Conservation (phyloP, 2,888 invertebrate species). For the Xiphydria camelus region DNA sequence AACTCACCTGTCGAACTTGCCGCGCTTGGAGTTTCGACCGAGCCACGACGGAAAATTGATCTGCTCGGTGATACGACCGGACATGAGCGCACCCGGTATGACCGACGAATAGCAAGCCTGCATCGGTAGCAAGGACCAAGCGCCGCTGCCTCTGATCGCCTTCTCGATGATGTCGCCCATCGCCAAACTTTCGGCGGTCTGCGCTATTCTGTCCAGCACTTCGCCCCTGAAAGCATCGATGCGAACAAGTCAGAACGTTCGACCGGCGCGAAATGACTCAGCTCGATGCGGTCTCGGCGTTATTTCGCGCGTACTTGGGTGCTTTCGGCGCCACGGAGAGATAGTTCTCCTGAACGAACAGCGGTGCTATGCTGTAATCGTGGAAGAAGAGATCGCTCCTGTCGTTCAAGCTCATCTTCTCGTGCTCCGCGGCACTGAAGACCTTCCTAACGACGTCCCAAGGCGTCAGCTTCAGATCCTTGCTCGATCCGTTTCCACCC, state of each 20-base stretch:
- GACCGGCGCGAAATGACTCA: too few species aligned
- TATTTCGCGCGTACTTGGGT: slow-evolving; percentile 66
- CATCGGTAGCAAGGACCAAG: slow-evolving; percentile 86
- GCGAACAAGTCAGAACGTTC: background rate
- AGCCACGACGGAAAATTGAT: slow-evolving; percentile 95
- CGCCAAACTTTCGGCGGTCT: slow-evolving; percentile 84
- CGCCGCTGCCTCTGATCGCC: slow-evolving; percentile 75
- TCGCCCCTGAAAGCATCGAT: slow-evolving; percentile 57
- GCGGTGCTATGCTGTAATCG: slow-evolving; percentile 93
- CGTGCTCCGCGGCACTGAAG: slow-evolving; percentile 79
- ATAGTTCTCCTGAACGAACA: slow-evolving; percentile 99
- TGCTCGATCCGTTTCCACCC: slow-evolving; percentile 69
- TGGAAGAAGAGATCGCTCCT: slow-evolving; percentile 93
- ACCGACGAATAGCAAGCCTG: slow-evolving; percentile 91
- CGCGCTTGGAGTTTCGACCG: slow-evolving; percentile 87
- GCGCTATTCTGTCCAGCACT: slow-evolving; percentile 71
- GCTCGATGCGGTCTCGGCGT: background rate
- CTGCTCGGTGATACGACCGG: slow-evolving; percentile 76
- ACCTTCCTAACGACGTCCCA: slow-evolving; percentile 93
- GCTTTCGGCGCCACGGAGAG: slow-evolving; percentile 76
- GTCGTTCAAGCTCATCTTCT: slow-evolving; percentile 76
- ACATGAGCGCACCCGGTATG: slow-evolving; percentile 83
- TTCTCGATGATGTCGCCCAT: slow-evolving; percentile 84
- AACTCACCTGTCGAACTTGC: slow-evolving; percentile 77
- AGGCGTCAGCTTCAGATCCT: slow-evolving; percentile 87